Conservation (phyloP, 2,888 invertebrate genomes). For the Carterocephalus palaemon region DNA sequence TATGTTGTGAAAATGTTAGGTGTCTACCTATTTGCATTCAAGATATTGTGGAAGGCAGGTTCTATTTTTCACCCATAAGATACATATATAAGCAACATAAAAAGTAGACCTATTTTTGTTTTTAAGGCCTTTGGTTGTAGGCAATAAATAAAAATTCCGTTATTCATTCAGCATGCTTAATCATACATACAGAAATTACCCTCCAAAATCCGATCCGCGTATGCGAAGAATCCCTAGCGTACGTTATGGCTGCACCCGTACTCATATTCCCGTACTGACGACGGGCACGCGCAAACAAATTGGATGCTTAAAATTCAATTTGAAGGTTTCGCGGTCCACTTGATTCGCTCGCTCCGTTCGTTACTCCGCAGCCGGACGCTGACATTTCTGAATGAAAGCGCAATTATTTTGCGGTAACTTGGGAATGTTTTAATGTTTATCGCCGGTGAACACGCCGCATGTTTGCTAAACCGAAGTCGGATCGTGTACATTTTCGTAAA, state of each 20-base stretch:
- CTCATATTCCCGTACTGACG: slow-evolving; percentile 44
- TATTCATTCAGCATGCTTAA: slow-evolving; percentile 3
- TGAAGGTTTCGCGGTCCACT: slow-evolving; percentile 77
- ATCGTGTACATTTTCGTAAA: not conserved
- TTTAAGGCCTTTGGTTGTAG: too few species aligned
- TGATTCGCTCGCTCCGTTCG: slow-evolving; percentile 69
- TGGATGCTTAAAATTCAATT: slow-evolving; percentile 79
- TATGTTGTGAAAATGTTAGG: too few species aligned
- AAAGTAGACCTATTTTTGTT: too few species aligned
- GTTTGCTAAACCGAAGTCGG: slow-evolving; percentile 29
- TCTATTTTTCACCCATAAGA: too few species aligned
- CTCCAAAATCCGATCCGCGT: slow-evolving; percentile 48
- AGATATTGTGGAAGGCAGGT: too few species aligned
- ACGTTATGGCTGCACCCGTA: slow-evolving; percentile 42
- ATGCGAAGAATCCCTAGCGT: slow-evolving; percentile 48
- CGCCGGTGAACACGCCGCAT: slow-evolving; percentile 29
- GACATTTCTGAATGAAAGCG: slow-evolving; percentile 63
- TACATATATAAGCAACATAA: too few species aligned
- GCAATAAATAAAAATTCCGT: slow-evolving; percentile 16
- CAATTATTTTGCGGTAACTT: slow-evolving; percentile 65
- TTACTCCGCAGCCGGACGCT: slow-evolving; percentile 66
- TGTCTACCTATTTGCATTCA: too few species aligned
- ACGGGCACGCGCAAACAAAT: slow-evolving; percentile 71
- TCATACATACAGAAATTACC: slow-evolving; percentile 42
- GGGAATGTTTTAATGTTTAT: slow-evolving; percentile 54